Conservation (phyloP, 1,140 invertebrate genomes). For the Drosophila asahinai region DNA sequence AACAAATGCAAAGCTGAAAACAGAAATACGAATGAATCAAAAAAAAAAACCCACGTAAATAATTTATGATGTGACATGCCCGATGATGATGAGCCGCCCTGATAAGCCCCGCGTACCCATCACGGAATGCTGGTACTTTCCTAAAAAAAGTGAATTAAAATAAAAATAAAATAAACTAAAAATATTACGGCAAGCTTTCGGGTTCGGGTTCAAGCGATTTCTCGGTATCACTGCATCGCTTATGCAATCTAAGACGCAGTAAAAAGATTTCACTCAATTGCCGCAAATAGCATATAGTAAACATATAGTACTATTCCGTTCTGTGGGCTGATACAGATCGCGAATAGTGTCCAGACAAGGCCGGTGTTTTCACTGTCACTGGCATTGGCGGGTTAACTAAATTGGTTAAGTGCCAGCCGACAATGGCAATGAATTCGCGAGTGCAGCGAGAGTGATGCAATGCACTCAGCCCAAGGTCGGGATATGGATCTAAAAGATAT, state of each 20-base stretch:
- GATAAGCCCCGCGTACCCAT: slow-evolving; percentile 38
- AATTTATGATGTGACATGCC: slow-evolving; percentile 61
- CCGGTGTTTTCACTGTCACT: slow-evolving; percentile 72
- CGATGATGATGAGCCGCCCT: slow-evolving; percentile 25
- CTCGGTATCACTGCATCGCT: slow-evolving; percentile 44
- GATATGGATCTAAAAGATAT: background rate
- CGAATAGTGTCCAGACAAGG: slow-evolving; percentile 48
- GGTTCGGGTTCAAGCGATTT: slow-evolving; percentile 37
- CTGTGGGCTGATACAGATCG: slow-evolving; percentile 7
- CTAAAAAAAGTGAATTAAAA: slow-evolving; percentile 32
- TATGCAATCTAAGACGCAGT: slow-evolving; percentile 79
- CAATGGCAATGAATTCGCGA: slow-evolving; percentile 35
- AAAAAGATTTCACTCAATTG: slow-evolving; percentile 38
- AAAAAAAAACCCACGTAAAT: slow-evolving; percentile 53
- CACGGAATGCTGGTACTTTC: slow-evolving; percentile 26
- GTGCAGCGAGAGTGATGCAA: slow-evolving; percentile 46
- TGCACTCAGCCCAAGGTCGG: slow-evolving; percentile 10
- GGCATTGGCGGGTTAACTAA: slow-evolving; percentile 48
- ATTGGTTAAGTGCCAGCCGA: slow-evolving; percentile 52
- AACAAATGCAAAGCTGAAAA: slow-evolving; percentile 56
- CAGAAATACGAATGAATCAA: slow-evolving; percentile 3
- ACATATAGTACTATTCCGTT: slow-evolving; percentile 11
- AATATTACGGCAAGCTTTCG: slow-evolving; percentile 33
- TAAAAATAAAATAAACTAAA: slow-evolving; percentile 26
- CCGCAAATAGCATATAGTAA: slow-evolving; percentile 5